A percentile compares a stretch with the other conserved stretches of the same genome.
Evolutionary conservation across 2,888 invertebrate genomes (phyloP).

Genomic region (Phalera bucephala): DNA sequence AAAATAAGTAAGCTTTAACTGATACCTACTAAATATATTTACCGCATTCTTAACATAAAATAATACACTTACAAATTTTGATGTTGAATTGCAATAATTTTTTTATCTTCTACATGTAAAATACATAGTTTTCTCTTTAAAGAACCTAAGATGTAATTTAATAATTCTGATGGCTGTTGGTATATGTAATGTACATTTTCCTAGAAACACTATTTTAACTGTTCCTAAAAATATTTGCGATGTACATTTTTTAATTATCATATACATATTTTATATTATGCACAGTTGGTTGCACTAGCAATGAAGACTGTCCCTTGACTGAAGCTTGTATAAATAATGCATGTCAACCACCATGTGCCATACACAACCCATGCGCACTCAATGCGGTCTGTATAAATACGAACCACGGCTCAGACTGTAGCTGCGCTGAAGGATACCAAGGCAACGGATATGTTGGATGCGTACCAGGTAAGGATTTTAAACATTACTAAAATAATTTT

Average conservation of each 20-base stretch:
- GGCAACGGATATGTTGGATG: conserved; percentile 94
- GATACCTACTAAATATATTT: conserved; percentile 37
- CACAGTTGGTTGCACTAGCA: conserved; percentile 92
- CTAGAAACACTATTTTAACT: too few relatives aligned
- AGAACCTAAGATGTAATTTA: too few relatives aligned
- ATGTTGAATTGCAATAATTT: too few relatives aligned
- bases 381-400: conserved; percentile 94
- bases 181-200: too few relatives aligned
- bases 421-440: conserved; percentile 92
- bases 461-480: conserved; percentile 85
- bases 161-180: too few relatives aligned
- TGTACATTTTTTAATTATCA: too few relatives aligned
- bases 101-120: too few relatives aligned
- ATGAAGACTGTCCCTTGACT: conserved; percentile 92
- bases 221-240: too few relatives aligned
- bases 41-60: conserved; percentile 5
- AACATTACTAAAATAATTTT: neutral
- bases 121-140: too few relatives aligned
- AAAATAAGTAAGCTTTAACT: conserved; percentile 88
- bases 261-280: too few relatives aligned
- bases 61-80: too few relatives aligned
- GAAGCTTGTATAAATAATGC: conserved; percentile 93
- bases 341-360: conserved; percentile 94
- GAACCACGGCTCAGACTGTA: conserved; percentile 93
- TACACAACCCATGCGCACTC: conserved; percentile 91